Conservation (phyloP, 2,888 invertebrate genomes). For the Drosophila mulleri region DNA sequence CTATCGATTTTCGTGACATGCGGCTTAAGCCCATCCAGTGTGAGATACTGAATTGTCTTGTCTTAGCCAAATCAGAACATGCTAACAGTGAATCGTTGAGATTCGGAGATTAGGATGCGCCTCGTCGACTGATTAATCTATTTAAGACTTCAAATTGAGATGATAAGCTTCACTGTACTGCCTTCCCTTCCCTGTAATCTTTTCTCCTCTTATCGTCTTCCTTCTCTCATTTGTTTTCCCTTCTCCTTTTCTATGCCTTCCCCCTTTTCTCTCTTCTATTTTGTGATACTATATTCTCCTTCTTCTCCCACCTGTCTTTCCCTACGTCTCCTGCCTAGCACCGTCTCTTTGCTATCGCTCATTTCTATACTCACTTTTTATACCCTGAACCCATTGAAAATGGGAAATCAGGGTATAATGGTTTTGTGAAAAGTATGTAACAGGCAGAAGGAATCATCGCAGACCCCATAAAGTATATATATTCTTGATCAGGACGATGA, state of each 20-base stretch:
- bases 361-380: too few species aligned
- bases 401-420: too few species aligned
- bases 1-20: constrained; percentile 16
- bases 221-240: neutral
- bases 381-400: too few species aligned
- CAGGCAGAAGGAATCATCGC: too few species aligned
- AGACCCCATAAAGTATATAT: too few species aligned
- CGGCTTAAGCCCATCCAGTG: constrained; percentile 3
- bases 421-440: too few species aligned
- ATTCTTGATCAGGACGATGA: too few species aligned
- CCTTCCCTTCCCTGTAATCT: neutral
- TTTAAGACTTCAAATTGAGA: neutral
- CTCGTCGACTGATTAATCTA: neutral
- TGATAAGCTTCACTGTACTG: neutral
- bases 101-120: neutral
- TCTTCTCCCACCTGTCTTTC: neutral
- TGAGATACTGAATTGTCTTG: neutral
- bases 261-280: too few species aligned
- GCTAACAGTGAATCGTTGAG: neutral
- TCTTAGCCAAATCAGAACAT: neutral
- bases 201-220: neutral
- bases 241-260: neutral
- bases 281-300: too few species aligned
- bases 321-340: neutral
- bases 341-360: too few species aligned